These are phyloP conservation scores for Eupithecia insigniata DNA, from an alignment of 2,888 invertebrate genomes.

Conservation along the genomic window DNA sequence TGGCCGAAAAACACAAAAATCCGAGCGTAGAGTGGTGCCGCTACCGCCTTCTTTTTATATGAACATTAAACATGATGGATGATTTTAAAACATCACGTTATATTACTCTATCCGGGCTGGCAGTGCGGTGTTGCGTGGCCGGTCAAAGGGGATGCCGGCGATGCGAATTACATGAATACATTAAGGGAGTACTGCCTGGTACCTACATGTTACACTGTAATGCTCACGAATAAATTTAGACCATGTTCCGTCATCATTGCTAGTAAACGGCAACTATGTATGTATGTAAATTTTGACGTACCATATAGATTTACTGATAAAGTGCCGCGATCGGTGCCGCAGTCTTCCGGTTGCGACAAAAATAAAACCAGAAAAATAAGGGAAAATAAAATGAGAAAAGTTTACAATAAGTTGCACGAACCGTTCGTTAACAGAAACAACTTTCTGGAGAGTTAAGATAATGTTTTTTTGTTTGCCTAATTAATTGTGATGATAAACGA, in stretches of 20 bases:
- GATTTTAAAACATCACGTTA: constrained; percentile 83
- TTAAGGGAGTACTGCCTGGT: constrained; percentile 80
- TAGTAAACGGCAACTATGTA: constrained; percentile 71
- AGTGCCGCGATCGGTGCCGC: constrained; percentile 48
- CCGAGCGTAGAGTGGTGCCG: constrained; percentile 63
- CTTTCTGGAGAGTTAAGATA: constrained; percentile 61
- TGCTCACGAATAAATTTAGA: constrained; percentile 83
- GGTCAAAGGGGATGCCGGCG: constrained; percentile 84
- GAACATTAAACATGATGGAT: constrained; percentile 83
- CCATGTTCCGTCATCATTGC: constrained; percentile 77
- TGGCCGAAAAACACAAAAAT: constrained; percentile 59
- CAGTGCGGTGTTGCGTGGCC: constrained; percentile 82
- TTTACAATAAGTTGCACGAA: constrained; percentile 54
- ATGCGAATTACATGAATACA: constrained; percentile 85
- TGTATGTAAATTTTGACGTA: constrained; percentile 72
- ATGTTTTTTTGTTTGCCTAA: constrained; percentile 73
- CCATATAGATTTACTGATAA: constrained; percentile 63
- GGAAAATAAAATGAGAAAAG: constrained; percentile 51
- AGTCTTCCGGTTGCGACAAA: constrained; percentile 41
- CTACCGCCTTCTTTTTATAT: constrained; percentile 78
- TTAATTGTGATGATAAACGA: constrained; percentile 79
- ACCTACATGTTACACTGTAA: constrained; percentile 81
- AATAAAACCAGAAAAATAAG: constrained; percentile 46
- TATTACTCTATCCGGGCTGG: constrained; percentile 80
- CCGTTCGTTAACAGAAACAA: constrained; percentile 64